A percentile compares a stretch with the other conserved stretches of the same genome.
Conservation (phyloP, 2,113 vertebrate species). For the Sclerurus mexicanus region DNA sequence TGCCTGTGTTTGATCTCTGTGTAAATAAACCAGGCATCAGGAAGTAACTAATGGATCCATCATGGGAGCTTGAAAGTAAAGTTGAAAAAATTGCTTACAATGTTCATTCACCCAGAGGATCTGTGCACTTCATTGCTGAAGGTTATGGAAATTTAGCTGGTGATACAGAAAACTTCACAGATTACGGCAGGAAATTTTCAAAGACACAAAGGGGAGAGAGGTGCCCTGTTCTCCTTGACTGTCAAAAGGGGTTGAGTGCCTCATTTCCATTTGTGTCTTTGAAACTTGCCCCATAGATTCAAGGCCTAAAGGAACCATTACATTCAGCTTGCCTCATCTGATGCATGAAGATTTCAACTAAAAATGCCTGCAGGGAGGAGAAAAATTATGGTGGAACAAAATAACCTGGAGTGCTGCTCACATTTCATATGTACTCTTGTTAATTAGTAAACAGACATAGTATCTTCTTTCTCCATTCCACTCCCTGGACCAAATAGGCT, state of each 20-base stretch:
- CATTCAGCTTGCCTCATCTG: background rate
- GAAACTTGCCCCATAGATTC: background rate
- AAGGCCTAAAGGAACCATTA: background rate
- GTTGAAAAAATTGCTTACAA: slow-evolving; percentile 33
- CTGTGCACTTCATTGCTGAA: background rate
- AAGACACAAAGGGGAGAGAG: background rate
- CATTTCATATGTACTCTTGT: background rate
- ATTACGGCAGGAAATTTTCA: slow-evolving; percentile 5
- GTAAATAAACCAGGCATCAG: slow-evolving; percentile 39
- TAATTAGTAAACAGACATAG: background rate
- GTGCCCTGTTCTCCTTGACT: background rate
- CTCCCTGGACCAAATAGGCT: background rate
- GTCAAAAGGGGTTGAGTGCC: background rate
- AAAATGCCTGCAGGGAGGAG: background rate
- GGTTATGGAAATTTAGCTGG: slow-evolving; percentile 30
- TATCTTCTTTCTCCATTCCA: background rate
- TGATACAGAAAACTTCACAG: slow-evolving; percentile 8
- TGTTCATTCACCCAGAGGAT: background rate
- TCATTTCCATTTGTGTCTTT: slow-evolving; percentile 26
- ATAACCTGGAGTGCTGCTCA: background rate
- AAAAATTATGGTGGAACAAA: background rate
- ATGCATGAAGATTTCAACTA: background rate
- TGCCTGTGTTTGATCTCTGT: slow-evolving; percentile 13
- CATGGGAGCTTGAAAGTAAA: slow-evolving; percentile 27
- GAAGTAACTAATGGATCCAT: slow-evolving; percentile 47